Percentiles rank a stretch among this genome's conserved stretches.
Evolutionary conservation across 2,113 vertebrate genomes (phyloP).

Genomic region (Micromys minutus): DNA sequence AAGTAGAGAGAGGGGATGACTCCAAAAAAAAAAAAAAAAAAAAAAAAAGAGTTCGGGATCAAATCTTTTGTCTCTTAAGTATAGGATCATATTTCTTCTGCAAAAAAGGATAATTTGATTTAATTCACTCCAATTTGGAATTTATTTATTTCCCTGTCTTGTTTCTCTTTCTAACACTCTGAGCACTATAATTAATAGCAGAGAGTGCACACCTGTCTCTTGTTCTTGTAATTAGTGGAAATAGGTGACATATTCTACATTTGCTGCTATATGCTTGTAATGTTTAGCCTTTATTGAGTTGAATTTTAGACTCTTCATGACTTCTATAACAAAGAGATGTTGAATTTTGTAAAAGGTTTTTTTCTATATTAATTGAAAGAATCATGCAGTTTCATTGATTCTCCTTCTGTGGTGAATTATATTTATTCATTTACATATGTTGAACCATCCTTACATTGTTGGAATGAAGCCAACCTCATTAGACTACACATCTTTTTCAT

Average conservation of each 20-base stretch:
- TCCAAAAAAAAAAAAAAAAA: too few species aligned
- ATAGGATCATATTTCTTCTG: not conserved
- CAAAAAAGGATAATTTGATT: not conserved
- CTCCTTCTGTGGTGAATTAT: not conserved
- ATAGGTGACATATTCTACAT: not conserved
- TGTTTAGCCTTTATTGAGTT: not conserved
- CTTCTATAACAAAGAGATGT: not conserved
- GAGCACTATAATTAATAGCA: not conserved
- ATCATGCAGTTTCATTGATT: not conserved
- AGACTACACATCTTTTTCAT: not conserved
- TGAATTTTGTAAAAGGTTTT: not conserved
- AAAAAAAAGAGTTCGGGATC: too few species aligned
- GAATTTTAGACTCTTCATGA: not conserved
- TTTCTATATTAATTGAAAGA: not conserved
- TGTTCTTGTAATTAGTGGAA: not conserved
- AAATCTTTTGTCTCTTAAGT: not conserved
- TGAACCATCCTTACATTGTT: too few species aligned
- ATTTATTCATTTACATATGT: not conserved
- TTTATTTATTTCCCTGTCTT: not conserved
- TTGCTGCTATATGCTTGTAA: not conserved
- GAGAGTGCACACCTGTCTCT: too few species aligned
- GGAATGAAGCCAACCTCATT: not conserved
- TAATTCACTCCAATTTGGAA: not conserved
- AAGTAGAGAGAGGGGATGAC: too few species aligned
- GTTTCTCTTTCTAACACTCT: not conserved